Conservation (phyloP, 2,888 invertebrate genomes). For the Thymelicus lineola region DNA sequence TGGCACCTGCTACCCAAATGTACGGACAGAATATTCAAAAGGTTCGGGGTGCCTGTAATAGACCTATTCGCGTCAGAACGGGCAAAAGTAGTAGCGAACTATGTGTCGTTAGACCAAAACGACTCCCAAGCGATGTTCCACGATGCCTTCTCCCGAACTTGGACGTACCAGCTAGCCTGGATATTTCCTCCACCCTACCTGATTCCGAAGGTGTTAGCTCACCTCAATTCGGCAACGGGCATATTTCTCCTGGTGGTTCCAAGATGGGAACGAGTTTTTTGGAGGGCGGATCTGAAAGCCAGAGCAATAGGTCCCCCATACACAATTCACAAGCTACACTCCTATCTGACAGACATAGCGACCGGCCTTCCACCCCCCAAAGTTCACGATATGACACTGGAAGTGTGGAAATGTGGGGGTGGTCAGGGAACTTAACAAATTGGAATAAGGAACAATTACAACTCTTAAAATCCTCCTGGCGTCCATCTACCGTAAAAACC, state of each 20-base stretch:
- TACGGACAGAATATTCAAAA: no score
- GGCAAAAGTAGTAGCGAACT: slow-evolving; percentile 13
- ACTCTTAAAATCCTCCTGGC: no score
- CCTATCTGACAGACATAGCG: slow-evolving; percentile 10
- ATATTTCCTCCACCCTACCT: slow-evolving; percentile 43
- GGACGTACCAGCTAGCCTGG: slow-evolving; percentile 43
- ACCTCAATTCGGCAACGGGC: slow-evolving; percentile 39
- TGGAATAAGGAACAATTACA: no score
- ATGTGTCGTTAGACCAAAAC: slow-evolving; percentile 37
- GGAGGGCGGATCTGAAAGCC: slow-evolving; percentile 40
- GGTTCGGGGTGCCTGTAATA: neutral
- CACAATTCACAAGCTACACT: slow-evolving; percentile 20
- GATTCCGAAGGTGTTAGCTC: slow-evolving; percentile 37
- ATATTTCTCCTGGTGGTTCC: slow-evolving; percentile 38
- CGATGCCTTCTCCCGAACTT: slow-evolving; percentile 40
- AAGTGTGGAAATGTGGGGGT: slow-evolving; percentile 46
- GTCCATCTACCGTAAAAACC: no score
- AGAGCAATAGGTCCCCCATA: slow-evolving; percentile 38
- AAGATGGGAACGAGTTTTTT: slow-evolving; percentile 41
- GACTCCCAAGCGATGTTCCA: slow-evolving; percentile 39
- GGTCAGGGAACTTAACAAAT: slow-evolving; percentile 28
- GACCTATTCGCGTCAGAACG: neutral
- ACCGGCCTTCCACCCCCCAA: slow-evolving; percentile 17
- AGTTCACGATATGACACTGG: slow-evolving; percentile 40
- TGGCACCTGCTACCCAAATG: no score